Base-by-base conservation (phyloP, 64 coral and sea anemone species). In the Catalaphyllia jardinei region DNA sequence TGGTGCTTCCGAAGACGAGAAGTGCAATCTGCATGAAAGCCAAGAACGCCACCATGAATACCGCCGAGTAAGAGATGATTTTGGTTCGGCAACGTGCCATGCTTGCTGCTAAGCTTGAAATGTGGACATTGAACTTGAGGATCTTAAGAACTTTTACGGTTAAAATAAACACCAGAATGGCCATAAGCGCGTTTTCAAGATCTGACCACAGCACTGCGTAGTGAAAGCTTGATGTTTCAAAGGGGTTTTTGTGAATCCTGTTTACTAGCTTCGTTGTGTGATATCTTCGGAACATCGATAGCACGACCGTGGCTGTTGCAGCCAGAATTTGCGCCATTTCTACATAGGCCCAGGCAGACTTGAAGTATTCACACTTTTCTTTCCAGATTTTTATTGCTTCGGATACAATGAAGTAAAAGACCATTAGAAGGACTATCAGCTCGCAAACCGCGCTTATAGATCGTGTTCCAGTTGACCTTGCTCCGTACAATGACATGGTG, bases 131-230 rank as follows among this genome's bases (percentile, higher is more conserved):
- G 22, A 97, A 97, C 73, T 97, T 93, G 19, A 97, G 62, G 76
- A 97, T 94, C 74, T 91, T 93, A 46, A 97, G 83, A n/a, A 93
- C 60, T 76, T 97, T 97, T 27, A 97, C 14, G 16, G 95, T 97
- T 20, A 97, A 91, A 30, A 97, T 72, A 60, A 97, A 97, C 12
- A 93, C 90, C 25, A 97, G 57, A 0, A 97, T 62, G 38, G 95
- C 91, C 78, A 97, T 97, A 7, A 97, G 87, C 10, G 89, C 86
- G 24, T 88, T 87, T 57, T 97, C 95, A 22, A 97, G 28, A 67
- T 97, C 95, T 20, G 95, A 96, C 91, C 91, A 97, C 7, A 97
- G n/a, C 8, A 97, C 95, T n/a, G 38, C 83, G 73, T 93, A 94
- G 42, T 97, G 95, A 67, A 97, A 97, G 67, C 95, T 97, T 38